These are phyloP conservation scores for Drosophila sechellia DNA, from an alignment of 1,140 invertebrate species.

Conservation along the genomic window DNA sequence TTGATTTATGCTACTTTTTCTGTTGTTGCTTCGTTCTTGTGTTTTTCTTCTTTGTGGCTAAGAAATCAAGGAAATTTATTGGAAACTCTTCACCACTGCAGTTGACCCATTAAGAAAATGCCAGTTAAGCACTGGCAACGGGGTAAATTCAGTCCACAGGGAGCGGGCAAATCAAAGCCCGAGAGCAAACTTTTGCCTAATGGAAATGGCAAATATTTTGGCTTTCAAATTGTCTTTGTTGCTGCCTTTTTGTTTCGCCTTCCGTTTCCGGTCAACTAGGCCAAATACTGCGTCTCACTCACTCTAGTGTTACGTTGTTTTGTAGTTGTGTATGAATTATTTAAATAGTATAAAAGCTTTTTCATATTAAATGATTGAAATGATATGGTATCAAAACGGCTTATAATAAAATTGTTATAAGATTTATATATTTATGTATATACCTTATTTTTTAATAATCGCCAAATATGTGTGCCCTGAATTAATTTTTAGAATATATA, in stretches of 20 bases:
- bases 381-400: too few relatives aligned
- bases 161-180: constrained; percentile 5
- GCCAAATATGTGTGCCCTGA: too few relatives aligned
- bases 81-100: constrained; percentile 47
- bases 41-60: constrained; percentile 27
- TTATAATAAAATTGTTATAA: too few relatives aligned
- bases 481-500: too few relatives aligned
- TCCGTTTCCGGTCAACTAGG: constrained; percentile 62
- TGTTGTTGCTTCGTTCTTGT: constrained; percentile 12
- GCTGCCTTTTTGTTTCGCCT: constrained; percentile 34
- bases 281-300: background rate
- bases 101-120: constrained; percentile 72
- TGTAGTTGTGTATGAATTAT: background rate
- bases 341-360: background rate
- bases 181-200: constrained; percentile 49
- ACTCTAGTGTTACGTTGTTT: background rate
- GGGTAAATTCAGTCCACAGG: background rate
- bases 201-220: constrained; percentile 63
- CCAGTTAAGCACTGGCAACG: background rate
- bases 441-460: too few relatives aligned
- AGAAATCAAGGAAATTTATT: constrained; percentile 66
- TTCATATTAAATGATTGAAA: background rate
- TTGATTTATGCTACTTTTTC: constrained; percentile 72
- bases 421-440: too few relatives aligned
- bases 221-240: constrained; percentile 56